phyloP scores from a whole-genome alignment of 2,888 invertebrate genomes.

The Stratiomys singularior region DNA sequence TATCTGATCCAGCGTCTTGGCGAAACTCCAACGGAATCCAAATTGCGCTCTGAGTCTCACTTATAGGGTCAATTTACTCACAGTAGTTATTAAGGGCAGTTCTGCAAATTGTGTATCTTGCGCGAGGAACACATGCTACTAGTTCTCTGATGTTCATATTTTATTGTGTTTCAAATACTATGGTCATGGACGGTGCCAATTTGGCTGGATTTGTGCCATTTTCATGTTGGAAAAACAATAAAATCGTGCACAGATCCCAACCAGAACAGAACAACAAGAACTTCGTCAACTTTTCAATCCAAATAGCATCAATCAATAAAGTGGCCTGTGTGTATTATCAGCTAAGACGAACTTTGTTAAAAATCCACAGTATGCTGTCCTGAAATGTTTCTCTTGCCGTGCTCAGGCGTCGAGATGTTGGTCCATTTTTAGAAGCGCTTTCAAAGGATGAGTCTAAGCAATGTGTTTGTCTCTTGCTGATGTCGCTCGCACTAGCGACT shows the following conservation, averaged over 20 bases:
- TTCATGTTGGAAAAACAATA: not conserved
- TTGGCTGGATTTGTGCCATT: not conserved
- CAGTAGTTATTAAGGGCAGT: not conserved
- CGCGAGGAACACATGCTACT: not conserved
- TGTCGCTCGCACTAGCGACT: not conserved
- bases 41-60: not conserved
- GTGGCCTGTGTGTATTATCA: not conserved
- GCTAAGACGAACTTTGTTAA: no score
- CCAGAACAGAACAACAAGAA: not conserved
- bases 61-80: not conserved
- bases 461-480: no score
- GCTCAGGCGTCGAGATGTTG: no score
- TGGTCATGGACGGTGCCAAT: not conserved
- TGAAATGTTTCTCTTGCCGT: no score
- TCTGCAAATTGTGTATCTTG: not conserved
- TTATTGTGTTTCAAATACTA: not conserved
- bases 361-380: no score
- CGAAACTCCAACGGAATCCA: not conserved
- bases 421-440: no score
- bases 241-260: not conserved
- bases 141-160: not conserved
- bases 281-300: not conserved
- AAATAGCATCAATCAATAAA: not conserved
- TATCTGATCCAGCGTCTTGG: not conserved
- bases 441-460: no score